These are phyloP conservation scores for Rambutsinella grinnellia DNA, from an alignment of 2,888 invertebrate species.

Conservation along the genomic window DNA sequence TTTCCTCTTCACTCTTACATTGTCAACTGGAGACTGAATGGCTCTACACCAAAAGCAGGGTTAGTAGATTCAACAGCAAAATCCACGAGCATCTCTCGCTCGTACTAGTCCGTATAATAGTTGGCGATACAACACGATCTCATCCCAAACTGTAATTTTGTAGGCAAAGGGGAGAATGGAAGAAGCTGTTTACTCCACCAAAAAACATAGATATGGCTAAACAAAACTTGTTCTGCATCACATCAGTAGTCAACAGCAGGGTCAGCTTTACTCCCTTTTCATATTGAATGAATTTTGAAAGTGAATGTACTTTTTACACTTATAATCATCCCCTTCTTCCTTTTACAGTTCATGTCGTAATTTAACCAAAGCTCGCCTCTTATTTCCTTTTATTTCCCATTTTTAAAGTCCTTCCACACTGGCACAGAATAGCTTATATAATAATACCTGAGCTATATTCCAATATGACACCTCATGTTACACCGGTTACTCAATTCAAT, in stretches of 20 bases:
- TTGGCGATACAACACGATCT: not conserved
- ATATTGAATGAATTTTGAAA: not conserved
- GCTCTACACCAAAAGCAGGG: conserved; percentile 7
- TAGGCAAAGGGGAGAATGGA: not conserved
- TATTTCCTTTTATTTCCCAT: not conserved
- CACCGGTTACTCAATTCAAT: not conserved
- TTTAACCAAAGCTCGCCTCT: not conserved
- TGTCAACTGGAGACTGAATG: conserved; percentile 55
- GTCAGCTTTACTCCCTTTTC: not conserved
- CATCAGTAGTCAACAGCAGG: not conserved
- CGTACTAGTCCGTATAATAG: not conserved
- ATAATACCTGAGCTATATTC: too few species aligned
- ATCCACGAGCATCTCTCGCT: too few species aligned
- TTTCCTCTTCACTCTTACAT: conserved; percentile 23
- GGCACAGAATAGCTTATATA: too few species aligned
- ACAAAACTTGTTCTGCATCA: conserved; percentile 33
- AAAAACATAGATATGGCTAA: not conserved
- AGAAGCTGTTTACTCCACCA: conserved; percentile 32
- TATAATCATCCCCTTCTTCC: not conserved
- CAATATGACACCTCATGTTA: not conserved
- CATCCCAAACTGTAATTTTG: not conserved
- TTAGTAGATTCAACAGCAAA: too few species aligned
- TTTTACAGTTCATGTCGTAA: not conserved
- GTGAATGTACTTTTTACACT: not conserved
- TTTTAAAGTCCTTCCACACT: not conserved